Base-by-base conservation (phyloP, 2,113 vertebrate species). In the Mellivora capensis region DNA sequence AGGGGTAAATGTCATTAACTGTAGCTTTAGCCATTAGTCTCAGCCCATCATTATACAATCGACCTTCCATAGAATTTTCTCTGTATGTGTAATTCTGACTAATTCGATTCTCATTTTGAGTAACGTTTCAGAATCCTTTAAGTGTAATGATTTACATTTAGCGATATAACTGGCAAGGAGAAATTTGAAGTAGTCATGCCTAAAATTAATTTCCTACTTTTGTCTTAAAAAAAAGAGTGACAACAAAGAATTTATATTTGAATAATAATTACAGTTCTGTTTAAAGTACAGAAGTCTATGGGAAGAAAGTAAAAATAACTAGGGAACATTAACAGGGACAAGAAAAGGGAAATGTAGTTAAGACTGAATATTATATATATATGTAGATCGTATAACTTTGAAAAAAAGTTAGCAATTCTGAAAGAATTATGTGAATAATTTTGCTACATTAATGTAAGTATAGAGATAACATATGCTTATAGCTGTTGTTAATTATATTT, bases 151-250 rank as follows among this genome's bases (percentile, higher is more conserved):
- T 91, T 87, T 94, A 82, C 88, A 42, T 77, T 91, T 93, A 96
- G 25, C 4, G 77, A 80, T n/a, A 59, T 80, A 64, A 18, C 1
- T n/a, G 80, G 11, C 20, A 84, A 81, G 39, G 17, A 4, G 3
- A 18, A 91, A 87, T 77, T 17, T 93, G 37, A 96, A 84, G 17
- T 76, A 25, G 25, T 88, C 21, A 95, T 85, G 17, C 4, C 21
- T 61, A 71, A 94, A 92, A 62, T 91, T 42, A 86, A 81, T 91
- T 94, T 77, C 14, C 21, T 84, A 71, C 4, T 85, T 81, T 94
- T 67, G 93, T 54, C 8, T 94, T 90, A 12, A 64, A 81, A 31
- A 57, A 57, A 54, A 57, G 13, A n/a, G 4, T 37, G 6, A 64
- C 29, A 54, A n/a, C 31, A 67, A 94, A 74, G 8, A 52, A 85